Conservation (phyloP, 2,888 invertebrate species). For the Drosophila tripunctata region DNA sequence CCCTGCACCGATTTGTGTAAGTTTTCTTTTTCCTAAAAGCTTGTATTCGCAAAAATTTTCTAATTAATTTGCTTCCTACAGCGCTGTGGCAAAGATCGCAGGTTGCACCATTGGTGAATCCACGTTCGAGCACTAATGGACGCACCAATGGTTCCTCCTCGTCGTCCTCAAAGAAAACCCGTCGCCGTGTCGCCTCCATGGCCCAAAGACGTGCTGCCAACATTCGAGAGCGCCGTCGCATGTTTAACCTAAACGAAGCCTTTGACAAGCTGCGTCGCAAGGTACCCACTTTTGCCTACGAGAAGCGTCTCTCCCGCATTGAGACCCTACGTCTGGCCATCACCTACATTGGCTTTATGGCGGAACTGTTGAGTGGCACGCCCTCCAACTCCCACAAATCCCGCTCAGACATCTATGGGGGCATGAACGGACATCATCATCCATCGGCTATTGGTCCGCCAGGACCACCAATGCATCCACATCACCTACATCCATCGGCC, state of each 20-base stretch:
- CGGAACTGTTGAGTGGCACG: slow-evolving; percentile 91
- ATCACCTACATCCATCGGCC: slow-evolving; percentile 82
- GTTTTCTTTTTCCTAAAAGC: slow-evolving; percentile 17
- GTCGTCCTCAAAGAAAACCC: slow-evolving; percentile 89
- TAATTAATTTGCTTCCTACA: slow-evolving; percentile 39
- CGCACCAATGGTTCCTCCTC: slow-evolving; percentile 61
- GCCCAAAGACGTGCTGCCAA: slow-evolving; percentile 96
- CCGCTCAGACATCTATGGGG: slow-evolving; percentile 81
- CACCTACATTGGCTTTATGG: slow-evolving; percentile 98
- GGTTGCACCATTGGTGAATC: slow-evolving; percentile 85
- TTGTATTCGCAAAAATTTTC: background rate
- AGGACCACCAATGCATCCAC: slow-evolving; percentile 72
- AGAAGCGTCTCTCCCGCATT: slow-evolving; percentile 96
- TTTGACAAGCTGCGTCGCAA: slow-evolving; percentile 96
- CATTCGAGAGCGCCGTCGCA: slow-evolving; percentile 95
- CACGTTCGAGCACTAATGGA: slow-evolving; percentile 72
- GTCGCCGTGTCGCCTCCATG: slow-evolving; percentile 94
- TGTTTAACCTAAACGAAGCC: slow-evolving; percentile 98
- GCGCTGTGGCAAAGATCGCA: slow-evolving; percentile 86
- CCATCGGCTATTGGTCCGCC: slow-evolving; percentile 21
- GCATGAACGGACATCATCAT: slow-evolving; percentile 83
- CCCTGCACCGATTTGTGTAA: slow-evolving; percentile 88
- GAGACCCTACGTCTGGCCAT: slow-evolving; percentile 97
- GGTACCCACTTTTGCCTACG: slow-evolving; percentile 98
- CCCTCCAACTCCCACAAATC: slow-evolving; percentile 84